A percentile compares a stretch with the other conserved stretches of the same genome.
Evolutionary conservation across 2,888 invertebrate species (phyloP).

Genomic region (Minunthozetes semirufus): DNA sequence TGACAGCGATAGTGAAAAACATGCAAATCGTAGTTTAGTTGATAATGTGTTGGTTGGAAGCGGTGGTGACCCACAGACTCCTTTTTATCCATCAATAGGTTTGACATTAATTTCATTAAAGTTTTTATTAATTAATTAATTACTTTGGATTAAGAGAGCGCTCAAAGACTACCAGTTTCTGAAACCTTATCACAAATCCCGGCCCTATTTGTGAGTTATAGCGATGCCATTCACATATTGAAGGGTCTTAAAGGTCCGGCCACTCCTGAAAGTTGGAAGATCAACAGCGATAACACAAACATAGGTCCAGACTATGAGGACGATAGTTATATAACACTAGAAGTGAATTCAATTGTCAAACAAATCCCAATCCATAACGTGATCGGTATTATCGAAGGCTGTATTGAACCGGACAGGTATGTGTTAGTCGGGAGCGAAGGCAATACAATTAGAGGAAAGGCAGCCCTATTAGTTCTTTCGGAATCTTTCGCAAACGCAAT

Average conservation of each 20-base stretch:
- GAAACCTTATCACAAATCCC: conserved; percentile 35
- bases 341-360: conserved; percentile 36
- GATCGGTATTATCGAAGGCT: conserved; percentile 45
- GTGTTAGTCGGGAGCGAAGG: conserved; percentile 53
- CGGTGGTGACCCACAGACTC: background rate
- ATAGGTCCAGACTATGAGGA: conserved; percentile 39
- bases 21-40: background rate
- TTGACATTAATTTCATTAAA: background rate
- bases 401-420: conserved; percentile 49
- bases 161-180: background rate
- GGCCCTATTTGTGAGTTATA: conserved; percentile 42
- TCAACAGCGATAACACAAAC: conserved; percentile 36
- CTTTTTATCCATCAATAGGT: conserved; percentile 2
- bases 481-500: conserved; percentile 47
- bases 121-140: background rate
- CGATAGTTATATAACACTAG: conserved; percentile 30
- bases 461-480: conserved; percentile 52
- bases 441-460: conserved; percentile 53
- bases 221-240: conserved; percentile 40
- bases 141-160: background rate
- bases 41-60: background rate
- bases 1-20: background rate
- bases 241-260: conserved; percentile 35
- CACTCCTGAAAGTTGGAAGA: conserved; percentile 40
- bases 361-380: conserved; percentile 45